Evolutionary conservation across 2,888 invertebrate genomes (phyloP).

Genomic region (Gandaritis pyraliata): DNA sequence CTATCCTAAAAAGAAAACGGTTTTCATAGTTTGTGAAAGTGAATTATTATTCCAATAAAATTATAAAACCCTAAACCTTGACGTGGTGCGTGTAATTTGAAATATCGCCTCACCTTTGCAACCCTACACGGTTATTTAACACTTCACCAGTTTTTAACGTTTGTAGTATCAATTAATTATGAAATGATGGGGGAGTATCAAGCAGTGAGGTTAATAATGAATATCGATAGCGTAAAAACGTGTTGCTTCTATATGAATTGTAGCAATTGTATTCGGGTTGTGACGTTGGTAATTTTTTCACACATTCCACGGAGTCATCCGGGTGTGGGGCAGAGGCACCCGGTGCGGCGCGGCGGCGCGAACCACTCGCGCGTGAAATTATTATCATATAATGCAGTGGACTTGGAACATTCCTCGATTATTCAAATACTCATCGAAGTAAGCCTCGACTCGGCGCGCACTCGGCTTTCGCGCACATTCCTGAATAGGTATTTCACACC

Average conservation of each 20-base stretch:
- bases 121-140: slow-evolving; percentile 56
- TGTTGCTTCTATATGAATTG: slow-evolving; percentile 31
- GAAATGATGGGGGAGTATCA: slow-evolving; percentile 53
- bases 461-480: slow-evolving; percentile 61
- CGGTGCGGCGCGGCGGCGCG: slow-evolving; percentile 60
- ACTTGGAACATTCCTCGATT: slow-evolving; percentile 74
- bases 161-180: slow-evolving; percentile 76
- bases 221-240: slow-evolving; percentile 55
- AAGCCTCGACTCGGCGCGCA: slow-evolving; percentile 47
- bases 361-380: slow-evolving; percentile 79
- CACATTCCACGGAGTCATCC: slow-evolving; percentile 70
- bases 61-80: slow-evolving; percentile 1
- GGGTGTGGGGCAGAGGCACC: slow-evolving; percentile 53
- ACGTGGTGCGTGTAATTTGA: slow-evolving; percentile 36
- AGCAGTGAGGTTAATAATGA: slow-evolving; percentile 50
- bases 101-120: slow-evolving; percentile 39
- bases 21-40: slow-evolving; percentile 2
- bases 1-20: not conserved
- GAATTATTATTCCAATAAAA: slow-evolving; percentile 4
- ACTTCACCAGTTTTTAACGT: slow-evolving; percentile 70
- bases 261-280: slow-evolving; percentile 46
- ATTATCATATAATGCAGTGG: slow-evolving; percentile 82
- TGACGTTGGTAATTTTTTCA: slow-evolving; percentile 67
- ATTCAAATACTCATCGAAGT: slow-evolving; percentile 78
- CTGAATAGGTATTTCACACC: slow-evolving; percentile 65